Evolutionary conservation across 2,797 vertebrate species (phyloP).

Genomic region (Darevskia mixta): DNA sequence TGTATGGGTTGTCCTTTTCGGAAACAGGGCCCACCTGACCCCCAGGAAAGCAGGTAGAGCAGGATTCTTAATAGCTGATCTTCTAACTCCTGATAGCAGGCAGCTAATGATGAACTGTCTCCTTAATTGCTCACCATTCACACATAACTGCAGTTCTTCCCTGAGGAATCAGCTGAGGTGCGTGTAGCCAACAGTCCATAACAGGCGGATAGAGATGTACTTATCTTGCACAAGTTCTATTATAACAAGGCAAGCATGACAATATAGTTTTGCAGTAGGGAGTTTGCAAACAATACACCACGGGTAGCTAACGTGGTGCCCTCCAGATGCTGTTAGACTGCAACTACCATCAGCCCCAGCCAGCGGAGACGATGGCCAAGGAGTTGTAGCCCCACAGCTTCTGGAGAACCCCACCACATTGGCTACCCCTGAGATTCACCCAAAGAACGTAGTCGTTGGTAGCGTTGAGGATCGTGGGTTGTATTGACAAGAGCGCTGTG

Average conservation of each 20-base stretch:
- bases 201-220: background rate
- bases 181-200: background rate
- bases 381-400: too few relatives aligned
- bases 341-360: too few relatives aligned
- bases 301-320: too few relatives aligned
- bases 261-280: background rate
- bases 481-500: too few relatives aligned
- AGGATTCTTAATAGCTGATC: too few relatives aligned
- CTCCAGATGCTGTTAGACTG: too few relatives aligned
- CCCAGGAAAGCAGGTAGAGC: too few relatives aligned
- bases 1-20: background rate
- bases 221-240: too few relatives aligned
- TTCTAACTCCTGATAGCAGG: too few relatives aligned
- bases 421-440: background rate
- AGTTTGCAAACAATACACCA: too few relatives aligned
- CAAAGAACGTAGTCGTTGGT: background rate
- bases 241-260: background rate
- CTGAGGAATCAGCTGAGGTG: background rate
- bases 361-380: too few relatives aligned
- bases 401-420: too few relatives aligned
- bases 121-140: background rate
- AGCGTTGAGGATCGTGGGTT: background rate
- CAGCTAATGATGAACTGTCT: background rate
- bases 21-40: background rate
- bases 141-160: background rate